phyloP scores from a whole-genome alignment of 2,113 vertebrate species.

The Peromyscus leucopus region DNA sequence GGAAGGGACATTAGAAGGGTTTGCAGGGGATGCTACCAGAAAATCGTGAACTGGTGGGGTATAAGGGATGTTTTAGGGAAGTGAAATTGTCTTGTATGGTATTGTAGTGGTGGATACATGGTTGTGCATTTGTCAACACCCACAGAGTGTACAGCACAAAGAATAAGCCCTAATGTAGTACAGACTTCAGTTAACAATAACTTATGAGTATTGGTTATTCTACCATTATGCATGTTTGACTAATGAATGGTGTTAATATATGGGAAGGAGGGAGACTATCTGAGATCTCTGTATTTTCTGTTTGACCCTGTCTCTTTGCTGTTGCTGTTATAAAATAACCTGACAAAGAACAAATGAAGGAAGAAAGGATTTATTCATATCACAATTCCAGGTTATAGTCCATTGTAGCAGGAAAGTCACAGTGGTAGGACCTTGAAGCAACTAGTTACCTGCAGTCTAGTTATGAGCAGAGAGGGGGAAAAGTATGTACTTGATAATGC shows the following conservation, averaged over 20 bases:
- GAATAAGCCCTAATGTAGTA: not conserved
- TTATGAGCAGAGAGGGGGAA: not conserved
- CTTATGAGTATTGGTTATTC: not conserved
- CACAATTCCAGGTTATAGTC: not conserved
- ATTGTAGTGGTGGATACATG: too few species aligned
- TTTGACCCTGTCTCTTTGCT: not conserved
- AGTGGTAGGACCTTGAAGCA: not conserved
- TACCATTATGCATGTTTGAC: not conserved
- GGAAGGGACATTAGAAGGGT: not conserved
- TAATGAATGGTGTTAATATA: not conserved
- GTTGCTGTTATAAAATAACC: not conserved
- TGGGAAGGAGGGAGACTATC: not conserved
- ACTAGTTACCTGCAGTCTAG: not conserved
- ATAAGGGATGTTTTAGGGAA: not conserved
- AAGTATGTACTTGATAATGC: not conserved
- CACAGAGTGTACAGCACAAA: not conserved
- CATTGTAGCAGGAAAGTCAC: not conserved
- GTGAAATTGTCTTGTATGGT: not conserved
- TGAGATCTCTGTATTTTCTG: not conserved
- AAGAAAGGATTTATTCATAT: not conserved
- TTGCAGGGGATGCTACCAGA: not conserved
- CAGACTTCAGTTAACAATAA: not conserved
- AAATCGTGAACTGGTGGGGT: not conserved
- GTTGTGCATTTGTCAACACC: not conserved
- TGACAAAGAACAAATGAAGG: not conserved